Conservation (phyloP, 2,888 invertebrate genomes). For the Dioctria linearis region DNA sequence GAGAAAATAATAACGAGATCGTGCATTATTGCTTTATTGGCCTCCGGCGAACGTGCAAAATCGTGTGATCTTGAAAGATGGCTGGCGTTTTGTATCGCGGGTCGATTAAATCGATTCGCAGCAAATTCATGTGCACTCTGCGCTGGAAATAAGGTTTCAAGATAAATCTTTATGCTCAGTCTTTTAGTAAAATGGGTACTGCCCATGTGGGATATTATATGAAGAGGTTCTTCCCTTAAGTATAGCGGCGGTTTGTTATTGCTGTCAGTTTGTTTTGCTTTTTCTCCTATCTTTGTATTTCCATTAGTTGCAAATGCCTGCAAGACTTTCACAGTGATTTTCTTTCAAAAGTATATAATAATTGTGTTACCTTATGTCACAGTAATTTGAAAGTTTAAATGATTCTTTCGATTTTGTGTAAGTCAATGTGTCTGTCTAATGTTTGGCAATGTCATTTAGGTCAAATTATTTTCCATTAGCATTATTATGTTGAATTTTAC, state of each 20-base stretch:
- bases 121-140: conserved; percentile 23
- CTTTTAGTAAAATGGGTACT: conserved; percentile 39
- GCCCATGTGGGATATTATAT: conserved; percentile 35
- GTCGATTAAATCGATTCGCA: conserved; percentile 47
- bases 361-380: conserved; percentile 21
- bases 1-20: conserved; percentile 57
- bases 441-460: no score
- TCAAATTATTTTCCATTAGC: no score
- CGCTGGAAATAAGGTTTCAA: neutral
- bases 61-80: conserved; percentile 53
- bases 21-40: conserved; percentile 56
- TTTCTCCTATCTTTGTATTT: conserved; percentile 23
- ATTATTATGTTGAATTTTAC: no score
- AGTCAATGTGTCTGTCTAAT: no score
- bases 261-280: conserved; percentile 19
- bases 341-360: neutral
- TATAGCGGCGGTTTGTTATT: conserved; percentile 42
- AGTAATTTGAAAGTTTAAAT: neutral
- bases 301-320: conserved; percentile 5
- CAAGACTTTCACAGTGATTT: conserved; percentile 8
- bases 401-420: neutral
- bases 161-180: conserved; percentile 32
- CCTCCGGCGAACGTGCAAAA: conserved; percentile 51
- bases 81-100: conserved; percentile 47
- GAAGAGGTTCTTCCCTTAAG: conserved; percentile 43